Base-by-base conservation (phyloP, 2,797 vertebrate genomes). In the Linurgus olivaceus region DNA sequence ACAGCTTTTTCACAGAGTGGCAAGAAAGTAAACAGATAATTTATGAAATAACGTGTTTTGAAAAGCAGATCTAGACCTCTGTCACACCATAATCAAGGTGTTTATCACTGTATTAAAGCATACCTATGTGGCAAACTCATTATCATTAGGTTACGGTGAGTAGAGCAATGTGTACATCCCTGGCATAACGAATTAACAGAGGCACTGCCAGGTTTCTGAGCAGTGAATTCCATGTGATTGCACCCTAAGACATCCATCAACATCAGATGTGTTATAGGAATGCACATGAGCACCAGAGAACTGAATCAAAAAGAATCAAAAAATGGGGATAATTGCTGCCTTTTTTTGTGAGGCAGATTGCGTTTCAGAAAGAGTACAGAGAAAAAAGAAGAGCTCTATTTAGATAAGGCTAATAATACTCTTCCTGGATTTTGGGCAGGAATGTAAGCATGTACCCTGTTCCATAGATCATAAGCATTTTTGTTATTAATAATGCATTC, bases 281-380 rank as follows among this genome's bases (percentile, higher is more conserved):
- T 82, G 81, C 59, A 62, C 52, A 51, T 10, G 33, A 88, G 70
- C 48, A 66, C n/a, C 61, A 80, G 26, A 57, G 61, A 95, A 80
- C 61, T 54, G 67, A 61, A 84, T 75, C 26, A 58, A 62, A 90
- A 82, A 61, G 28, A 76, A 81, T 62, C 44, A 63, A 68, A 72
- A 77, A 92, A 78, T 25, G 45, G 44, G 42, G 59, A 79, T 88
- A 93, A 88, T 76, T 92, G 59, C 70, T 93, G 84, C 77, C 55
- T 91, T 85, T 93, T 93, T 91, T 73, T 84, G 82, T 87, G 66
- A 92, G 73, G 47, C 83, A 81, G 76, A 75, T 55, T 86, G 31
- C 66, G 19, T 93, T 93, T 90, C 80, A 88, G 80, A 90, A 88
- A 78, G 33, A 78, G 37, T 17, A 68, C 17, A 77, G 54, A 91